Percentiles rank a stretch among this genome's conserved stretches.
phyloP scores from a whole-genome alignment of 1,140 invertebrate genomes.

The Monochamus saltuarius region DNA sequence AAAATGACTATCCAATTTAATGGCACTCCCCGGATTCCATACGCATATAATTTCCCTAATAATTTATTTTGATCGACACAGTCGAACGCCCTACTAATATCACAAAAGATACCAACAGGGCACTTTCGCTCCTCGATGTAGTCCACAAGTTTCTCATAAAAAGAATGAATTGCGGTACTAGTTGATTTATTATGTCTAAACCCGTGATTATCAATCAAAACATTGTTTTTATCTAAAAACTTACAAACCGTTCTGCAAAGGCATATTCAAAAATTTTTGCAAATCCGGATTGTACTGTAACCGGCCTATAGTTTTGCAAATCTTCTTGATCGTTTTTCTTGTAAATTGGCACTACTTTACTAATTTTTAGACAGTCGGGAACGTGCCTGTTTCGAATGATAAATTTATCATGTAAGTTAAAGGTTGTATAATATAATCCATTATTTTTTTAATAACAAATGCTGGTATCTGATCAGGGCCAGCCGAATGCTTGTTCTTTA shows the following conservation, averaged over 20 bases:
- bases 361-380: too few species aligned
- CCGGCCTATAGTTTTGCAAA: too few species aligned
- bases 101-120: slow-evolving; percentile 16
- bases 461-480: too few species aligned
- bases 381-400: too few species aligned
- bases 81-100: slow-evolving; percentile 22
- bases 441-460: too few species aligned
- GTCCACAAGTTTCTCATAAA: slow-evolving; percentile 16
- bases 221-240: not conserved
- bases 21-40: not conserved
- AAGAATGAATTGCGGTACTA: slow-evolving; percentile 2
- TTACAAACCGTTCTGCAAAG: slow-evolving; percentile 8
- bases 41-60: not conserved
- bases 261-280: slow-evolving; percentile 21
- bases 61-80: slow-evolving; percentile 16
- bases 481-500: too few species aligned
- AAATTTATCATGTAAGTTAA: too few species aligned
- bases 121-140: slow-evolving; percentile 13
- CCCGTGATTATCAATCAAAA: slow-evolving; percentile 9
- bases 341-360: too few species aligned
- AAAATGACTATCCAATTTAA: slow-evolving; percentile 11
- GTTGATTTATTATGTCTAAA: slow-evolving; percentile 7
- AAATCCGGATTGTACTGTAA: not conserved
- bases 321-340: too few species aligned
- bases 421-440: too few species aligned